Evolutionary conservation across 2,888 invertebrate species (phyloP).

Genomic region (Parasteatoda lunata): DNA sequence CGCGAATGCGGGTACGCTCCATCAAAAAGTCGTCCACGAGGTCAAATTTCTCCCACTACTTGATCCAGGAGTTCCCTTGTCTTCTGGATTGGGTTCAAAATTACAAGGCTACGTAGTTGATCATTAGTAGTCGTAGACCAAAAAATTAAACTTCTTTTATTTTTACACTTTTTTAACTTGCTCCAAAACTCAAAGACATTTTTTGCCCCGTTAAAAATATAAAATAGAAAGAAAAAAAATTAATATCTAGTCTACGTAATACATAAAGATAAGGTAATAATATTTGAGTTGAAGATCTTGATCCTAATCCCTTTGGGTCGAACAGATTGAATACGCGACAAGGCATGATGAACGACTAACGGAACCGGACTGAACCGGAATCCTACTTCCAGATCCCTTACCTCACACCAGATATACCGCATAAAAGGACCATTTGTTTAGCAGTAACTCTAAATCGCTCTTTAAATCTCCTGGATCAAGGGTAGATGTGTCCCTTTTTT

Average conservation of each 20-base stretch:
- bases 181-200: no score
- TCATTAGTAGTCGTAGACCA: no score
- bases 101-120: no score
- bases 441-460: slow-evolving; percentile 53
- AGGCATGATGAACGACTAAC: slow-evolving; percentile 62
- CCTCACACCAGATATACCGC: slow-evolving; percentile 56
- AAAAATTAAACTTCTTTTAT: no score
- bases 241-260: not conserved
- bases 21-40: no score
- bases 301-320: slow-evolving; percentile 34
- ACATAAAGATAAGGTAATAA: not conserved
- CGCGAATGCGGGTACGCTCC: no score
- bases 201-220: no score
- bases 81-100: no score
- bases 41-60: no score
- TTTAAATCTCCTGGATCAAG: slow-evolving; percentile 60
- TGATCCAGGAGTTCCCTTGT: no score
- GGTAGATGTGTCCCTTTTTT: slow-evolving; percentile 50
- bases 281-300: not conserved
- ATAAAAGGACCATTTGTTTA: slow-evolving; percentile 67
- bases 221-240: not conserved
- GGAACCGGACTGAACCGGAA: slow-evolving; percentile 64
- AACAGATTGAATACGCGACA: slow-evolving; percentile 43
- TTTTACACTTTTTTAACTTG: no score
- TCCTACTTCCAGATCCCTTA: slow-evolving; percentile 28